Evolutionary conservation across 53 echinoderm and acorn worm species (phyloP), one percentile per base, ranked within the genome.

Genomic region (Astropecten irregularis): DNA sequence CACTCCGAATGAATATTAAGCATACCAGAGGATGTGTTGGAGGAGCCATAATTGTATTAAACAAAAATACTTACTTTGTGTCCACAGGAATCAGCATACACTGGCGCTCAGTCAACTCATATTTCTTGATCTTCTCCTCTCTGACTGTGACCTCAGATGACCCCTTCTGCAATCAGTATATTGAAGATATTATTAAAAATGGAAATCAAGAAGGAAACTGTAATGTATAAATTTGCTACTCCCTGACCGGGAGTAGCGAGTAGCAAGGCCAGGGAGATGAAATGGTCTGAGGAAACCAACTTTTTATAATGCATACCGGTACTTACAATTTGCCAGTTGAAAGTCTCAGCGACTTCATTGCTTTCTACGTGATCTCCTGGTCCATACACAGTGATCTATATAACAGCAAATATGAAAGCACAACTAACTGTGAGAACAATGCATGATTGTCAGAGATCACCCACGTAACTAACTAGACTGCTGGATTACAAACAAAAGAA

Each of bases 251-350:
- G n/a, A n/a, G n/a, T n/a, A n/a, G n/a, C n/a, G n/a, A n/a, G n/a
- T n/a, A n/a, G n/a, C n/a, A n/a, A n/a, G n/a, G n/a, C n/a, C n/a
- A n/a, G n/a, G n/a, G n/a, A n/a, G n/a, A n/a, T 22, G 22, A 57
- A 57, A 20, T 9, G 58, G 21, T 68, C 25, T 2, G 30, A 67
- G 42, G 21, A 11, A 27, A 69, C 23, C n/a, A 47, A 10, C 32
- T 62, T 62, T 62, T 6, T 62, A 16, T 14, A 1, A 18, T 53
- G 21, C 21, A 18, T 14, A 53, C 3, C 21, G 25, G 16, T 13
- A 84, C 95, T 92, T 68, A 96, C 96, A 63, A 96, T n/a, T 72
- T 96, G 97, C 93, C 97, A 96, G 23, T 86, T 76, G 89, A 87
- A 96, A 25, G 84, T 88, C 65, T 96, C 97, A 47, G 97, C 93